phyloP scores from a whole-genome alignment of 2,113 vertebrate species.

The Pelusios castaneus region DNA sequence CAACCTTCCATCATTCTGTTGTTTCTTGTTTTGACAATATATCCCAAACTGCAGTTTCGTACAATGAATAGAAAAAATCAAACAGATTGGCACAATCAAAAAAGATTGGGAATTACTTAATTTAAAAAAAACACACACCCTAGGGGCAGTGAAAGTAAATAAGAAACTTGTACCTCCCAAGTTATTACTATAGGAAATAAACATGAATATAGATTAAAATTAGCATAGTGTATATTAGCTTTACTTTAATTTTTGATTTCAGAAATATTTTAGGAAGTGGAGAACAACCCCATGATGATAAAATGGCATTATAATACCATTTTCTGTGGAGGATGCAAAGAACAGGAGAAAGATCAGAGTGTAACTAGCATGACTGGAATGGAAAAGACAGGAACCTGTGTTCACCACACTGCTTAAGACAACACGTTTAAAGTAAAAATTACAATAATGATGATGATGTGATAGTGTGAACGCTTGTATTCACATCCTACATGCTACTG shows the following conservation, averaged over 20 bases:
- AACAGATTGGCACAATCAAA: not conserved
- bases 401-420: not conserved
- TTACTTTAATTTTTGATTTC: not conserved
- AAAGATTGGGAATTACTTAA: not conserved
- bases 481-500: not conserved
- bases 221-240: not conserved
- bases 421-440: not conserved
- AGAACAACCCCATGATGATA: not conserved
- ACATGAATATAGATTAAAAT: not conserved
- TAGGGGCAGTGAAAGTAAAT: not conserved
- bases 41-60: not conserved
- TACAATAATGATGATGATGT: not conserved
- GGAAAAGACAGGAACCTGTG: not conserved
- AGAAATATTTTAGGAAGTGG: not conserved
- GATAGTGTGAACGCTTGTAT: not conserved
- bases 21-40: not conserved
- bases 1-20: not conserved
- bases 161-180: not conserved
- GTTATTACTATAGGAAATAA: not conserved
- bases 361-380: not conserved
- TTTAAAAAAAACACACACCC: not conserved
- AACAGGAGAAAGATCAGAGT: not conserved
- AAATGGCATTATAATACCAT: not conserved
- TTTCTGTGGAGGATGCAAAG: not conserved
- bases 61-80: not conserved